These are phyloP conservation scores for Cantharis nigra DNA, from an alignment of 2,888 invertebrate species.

Conservation along the genomic window DNA sequence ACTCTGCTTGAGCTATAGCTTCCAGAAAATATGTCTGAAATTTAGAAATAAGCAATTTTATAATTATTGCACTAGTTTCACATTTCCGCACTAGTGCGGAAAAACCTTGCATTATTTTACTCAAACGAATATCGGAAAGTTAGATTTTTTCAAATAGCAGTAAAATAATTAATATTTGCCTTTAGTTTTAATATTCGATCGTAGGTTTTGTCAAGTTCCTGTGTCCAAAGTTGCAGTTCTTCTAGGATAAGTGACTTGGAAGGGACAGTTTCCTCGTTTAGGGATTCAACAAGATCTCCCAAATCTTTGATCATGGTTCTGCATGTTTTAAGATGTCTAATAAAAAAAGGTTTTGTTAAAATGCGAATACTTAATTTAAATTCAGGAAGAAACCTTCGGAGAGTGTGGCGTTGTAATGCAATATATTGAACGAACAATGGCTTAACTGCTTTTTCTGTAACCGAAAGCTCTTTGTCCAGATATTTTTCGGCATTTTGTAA, in stretches of 20 bases:
- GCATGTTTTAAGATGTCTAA: conserved; percentile 1
- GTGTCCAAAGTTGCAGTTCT: not conserved
- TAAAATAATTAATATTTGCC: not conserved
- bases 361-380: not conserved
- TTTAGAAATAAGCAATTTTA: not conserved
- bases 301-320: conserved; percentile 3
- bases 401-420: not conserved
- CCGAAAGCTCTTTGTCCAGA: not conserved
- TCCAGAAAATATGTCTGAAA: not conserved
- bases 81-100: no score
- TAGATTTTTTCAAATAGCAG: no score
- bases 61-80: no score
- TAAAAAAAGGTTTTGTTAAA: not conserved
- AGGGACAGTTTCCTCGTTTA: not conserved
- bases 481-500: not conserved
- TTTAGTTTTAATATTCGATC: not conserved
- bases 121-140: no score
- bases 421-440: not conserved
- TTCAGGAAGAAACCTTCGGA: not conserved
- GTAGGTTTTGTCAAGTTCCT: not conserved
- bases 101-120: no score
- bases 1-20: not conserved
- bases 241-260: not conserved
- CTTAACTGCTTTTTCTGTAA: not conserved
- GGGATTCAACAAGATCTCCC: not conserved